Percentiles rank a stretch among this genome's conserved stretches.
Conservation (phyloP, 2,888 invertebrate genomes). For the Nymphalis urticae region DNA sequence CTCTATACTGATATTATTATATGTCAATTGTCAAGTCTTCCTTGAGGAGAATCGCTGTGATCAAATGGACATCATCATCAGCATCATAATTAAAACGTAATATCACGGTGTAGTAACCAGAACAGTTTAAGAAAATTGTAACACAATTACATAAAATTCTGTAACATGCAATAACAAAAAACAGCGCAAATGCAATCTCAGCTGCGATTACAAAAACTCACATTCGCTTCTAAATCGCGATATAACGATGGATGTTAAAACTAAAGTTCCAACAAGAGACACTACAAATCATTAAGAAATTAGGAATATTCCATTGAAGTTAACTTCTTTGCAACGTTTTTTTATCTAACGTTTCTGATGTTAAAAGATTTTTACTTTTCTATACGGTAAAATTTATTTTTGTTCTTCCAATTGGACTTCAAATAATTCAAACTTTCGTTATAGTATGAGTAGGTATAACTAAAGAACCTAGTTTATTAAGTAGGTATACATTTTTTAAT, state of each 20-base stretch:
- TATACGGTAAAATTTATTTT: too few relatives aligned
- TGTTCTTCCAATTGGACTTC: too few relatives aligned
- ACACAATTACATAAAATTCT: constrained; percentile 3
- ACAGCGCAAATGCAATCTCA: constrained; percentile 3
- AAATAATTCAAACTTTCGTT: too few relatives aligned
- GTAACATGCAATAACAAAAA: constrained; percentile 8
- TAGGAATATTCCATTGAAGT: neutral
- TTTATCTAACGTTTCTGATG: too few relatives aligned
- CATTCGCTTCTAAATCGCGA: constrained; percentile 25
- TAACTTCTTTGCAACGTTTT: neutral
- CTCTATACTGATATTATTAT: too few relatives aligned
- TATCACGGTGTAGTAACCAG: neutral
- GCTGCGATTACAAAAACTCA: constrained; percentile 26
- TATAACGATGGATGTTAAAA: constrained; percentile 21
- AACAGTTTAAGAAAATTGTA: neutral
- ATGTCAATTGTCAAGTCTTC: too few relatives aligned
- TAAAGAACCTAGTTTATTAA: too few relatives aligned
- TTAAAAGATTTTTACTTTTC: too few relatives aligned
- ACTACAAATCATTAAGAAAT: neutral
- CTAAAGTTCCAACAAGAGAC: constrained; percentile 22
- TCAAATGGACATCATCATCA: too few relatives aligned
- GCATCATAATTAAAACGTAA: neutral
- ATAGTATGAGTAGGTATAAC: too few relatives aligned
- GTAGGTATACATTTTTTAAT: too few relatives aligned
- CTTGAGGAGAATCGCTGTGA: too few relatives aligned